Evolutionary conservation across 2,797 vertebrate species (phyloP).

Genomic region (Distichodus sexfasciatus): DNA sequence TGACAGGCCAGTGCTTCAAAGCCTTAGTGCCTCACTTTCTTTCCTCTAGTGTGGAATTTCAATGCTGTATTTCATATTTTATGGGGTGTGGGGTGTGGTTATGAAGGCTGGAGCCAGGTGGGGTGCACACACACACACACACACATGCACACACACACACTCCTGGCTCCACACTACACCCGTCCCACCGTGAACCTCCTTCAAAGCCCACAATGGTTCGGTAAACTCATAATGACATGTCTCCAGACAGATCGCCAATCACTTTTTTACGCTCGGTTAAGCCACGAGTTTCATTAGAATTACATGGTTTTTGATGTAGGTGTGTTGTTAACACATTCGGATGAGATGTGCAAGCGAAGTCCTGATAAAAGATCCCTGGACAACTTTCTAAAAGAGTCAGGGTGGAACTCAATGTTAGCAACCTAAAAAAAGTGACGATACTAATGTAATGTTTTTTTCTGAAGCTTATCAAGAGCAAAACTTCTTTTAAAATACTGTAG

Average conservation of each 20-base stretch:
- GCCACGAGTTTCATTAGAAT: neutral
- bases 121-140: too few species aligned
- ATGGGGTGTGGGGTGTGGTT: conserved; percentile 37
- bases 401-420: too few species aligned
- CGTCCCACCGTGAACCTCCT: conserved; percentile 41
- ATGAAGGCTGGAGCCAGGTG: conserved; percentile 41
- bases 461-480: too few species aligned
- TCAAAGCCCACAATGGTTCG: conserved; percentile 58
- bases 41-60: conserved; percentile 72
- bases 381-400: too few species aligned
- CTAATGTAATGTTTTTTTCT: too few species aligned
- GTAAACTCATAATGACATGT: conserved; percentile 55
- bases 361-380: too few species aligned
- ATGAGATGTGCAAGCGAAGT: too few species aligned
- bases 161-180: conserved; percentile 55
- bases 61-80: conserved; percentile 63
- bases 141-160: too few species aligned
- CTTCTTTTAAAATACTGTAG: too few species aligned
- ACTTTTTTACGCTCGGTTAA: neutral
- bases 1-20: conserved; percentile 75
- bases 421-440: too few species aligned
- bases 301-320: too few species aligned
- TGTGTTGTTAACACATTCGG: too few species aligned
- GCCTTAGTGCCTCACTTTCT: conserved; percentile 58
- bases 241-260: neutral